A percentile compares a stretch with the other conserved stretches of the same genome.
phyloP scores from a whole-genome alignment of 2,113 vertebrate genomes.

The Hippoglossus stenolepis region DNA sequence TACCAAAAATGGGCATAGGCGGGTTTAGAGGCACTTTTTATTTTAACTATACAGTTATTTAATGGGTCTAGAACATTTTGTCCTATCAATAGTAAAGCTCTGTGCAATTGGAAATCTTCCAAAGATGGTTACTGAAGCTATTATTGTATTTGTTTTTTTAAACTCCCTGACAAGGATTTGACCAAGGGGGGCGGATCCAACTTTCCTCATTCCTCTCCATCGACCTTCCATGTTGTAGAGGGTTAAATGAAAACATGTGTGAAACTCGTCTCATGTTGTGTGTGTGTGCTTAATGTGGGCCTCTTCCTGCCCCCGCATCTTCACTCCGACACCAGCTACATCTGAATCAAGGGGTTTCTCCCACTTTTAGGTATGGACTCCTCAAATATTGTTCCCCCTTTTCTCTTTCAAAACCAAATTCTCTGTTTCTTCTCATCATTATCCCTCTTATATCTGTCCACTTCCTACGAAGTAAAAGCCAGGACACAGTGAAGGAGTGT shows the following conservation, averaged over 20 bases:
- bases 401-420: not conserved
- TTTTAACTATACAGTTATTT: not conserved
- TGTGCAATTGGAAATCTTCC: too few relatives aligned
- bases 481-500: too few relatives aligned
- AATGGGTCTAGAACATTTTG: not conserved
- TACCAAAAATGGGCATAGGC: not conserved
- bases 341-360: slow-evolving; percentile 19
- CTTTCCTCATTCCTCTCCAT: slow-evolving; percentile 21
- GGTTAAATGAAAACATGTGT: slow-evolving; percentile 76
- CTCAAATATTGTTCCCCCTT: not conserved
- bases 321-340: slow-evolving; percentile 19
- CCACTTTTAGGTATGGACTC: not conserved
- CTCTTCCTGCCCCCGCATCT: slow-evolving; percentile 64
- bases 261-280: slow-evolving; percentile 39
- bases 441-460: not conserved
- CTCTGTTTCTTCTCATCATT: not conserved
- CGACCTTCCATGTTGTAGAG: slow-evolving; percentile 59
- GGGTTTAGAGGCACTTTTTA: not conserved
- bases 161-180: not conserved
- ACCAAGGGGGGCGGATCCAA: not conserved
- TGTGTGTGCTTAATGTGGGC: slow-evolving; percentile 60
- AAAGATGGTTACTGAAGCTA: not conserved
- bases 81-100: not conserved
- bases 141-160: not conserved
- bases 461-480: too few relatives aligned